Conservation (phyloP, 2,888 invertebrate species). For the Cosmorhoe ocellata region DNA sequence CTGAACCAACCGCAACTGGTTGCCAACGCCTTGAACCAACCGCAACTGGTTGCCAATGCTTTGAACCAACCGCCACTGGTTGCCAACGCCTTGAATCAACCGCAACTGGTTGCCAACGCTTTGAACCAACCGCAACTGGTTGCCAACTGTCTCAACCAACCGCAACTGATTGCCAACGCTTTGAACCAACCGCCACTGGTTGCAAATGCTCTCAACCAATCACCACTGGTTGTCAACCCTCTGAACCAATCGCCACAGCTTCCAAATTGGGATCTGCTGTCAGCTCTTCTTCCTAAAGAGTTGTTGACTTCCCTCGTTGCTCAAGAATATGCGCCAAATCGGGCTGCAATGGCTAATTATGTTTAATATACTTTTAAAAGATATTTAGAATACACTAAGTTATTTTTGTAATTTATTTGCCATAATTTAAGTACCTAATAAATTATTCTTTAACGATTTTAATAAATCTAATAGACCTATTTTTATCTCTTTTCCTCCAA, state of each 20-base stretch:
- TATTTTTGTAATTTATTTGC: no score
- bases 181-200: neutral
- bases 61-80: no score
- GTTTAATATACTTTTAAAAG: neutral
- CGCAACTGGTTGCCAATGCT: slow-evolving; percentile 12
- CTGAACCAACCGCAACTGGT: slow-evolving; percentile 3
- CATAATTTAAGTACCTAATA: no score
- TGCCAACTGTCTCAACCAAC: no score
- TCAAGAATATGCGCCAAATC: slow-evolving; percentile 4
- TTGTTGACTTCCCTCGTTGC: neutral
- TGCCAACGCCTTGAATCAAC: no score
- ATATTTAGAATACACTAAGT: no score
- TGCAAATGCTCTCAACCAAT: neutral
- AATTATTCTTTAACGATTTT: no score
- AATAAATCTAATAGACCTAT: no score
- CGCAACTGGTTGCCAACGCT: no score
- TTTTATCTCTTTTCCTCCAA: no score
- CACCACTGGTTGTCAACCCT: slow-evolving; percentile 4
- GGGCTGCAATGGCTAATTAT: slow-evolving; percentile 11
- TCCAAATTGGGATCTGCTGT: slow-evolving; percentile 3
- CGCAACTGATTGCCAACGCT: no score
- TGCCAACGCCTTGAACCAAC: neutral
- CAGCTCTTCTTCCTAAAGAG: slow-evolving; percentile 6
- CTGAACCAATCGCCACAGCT: slow-evolving; percentile 3
- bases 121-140: no score